Percentiles rank a stretch among this genome's conserved stretches.
Evolutionary conservation across 2,113 vertebrate species (phyloP).

Genomic region (Brachypteracias leptosomus): DNA sequence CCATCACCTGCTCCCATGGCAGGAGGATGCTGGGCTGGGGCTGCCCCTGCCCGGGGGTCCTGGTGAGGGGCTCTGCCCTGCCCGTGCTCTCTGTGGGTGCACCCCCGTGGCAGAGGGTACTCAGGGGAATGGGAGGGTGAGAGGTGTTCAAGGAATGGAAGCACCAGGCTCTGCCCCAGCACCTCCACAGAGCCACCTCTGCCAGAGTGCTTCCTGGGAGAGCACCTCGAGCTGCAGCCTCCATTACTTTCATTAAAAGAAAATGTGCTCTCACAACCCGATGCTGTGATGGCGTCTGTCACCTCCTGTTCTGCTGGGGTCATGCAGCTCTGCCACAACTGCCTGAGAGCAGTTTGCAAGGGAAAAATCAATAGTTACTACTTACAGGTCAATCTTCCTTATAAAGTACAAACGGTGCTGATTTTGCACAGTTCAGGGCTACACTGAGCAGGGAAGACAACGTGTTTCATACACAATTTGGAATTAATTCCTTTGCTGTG

Average conservation of each 20-base stretch:
- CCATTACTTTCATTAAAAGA: background rate
- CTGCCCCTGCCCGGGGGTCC: background rate
- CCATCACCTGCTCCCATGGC: fast-evolving
- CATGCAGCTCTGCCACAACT: background rate
- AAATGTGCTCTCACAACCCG: background rate
- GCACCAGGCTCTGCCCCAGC: background rate
- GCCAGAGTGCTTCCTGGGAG: fast-evolving
- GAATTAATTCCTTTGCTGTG: background rate
- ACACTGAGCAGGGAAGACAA: background rate
- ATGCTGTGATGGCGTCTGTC: fast-evolving
- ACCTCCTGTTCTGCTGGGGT: background rate
- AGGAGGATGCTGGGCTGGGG: background rate
- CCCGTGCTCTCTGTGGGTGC: fast-evolving
- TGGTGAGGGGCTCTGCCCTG: fast-evolving
- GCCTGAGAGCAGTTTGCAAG: background rate
- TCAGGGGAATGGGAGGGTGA: fast-evolving
- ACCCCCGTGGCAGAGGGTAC: background rate
- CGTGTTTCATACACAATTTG: fast-evolving
- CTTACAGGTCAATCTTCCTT: background rate
- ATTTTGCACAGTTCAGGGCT: background rate
- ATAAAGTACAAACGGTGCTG: background rate
- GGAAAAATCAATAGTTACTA: background rate
- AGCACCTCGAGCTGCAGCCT: background rate
- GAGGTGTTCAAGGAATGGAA: background rate
- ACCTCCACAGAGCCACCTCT: fast-evolving